Evolutionary conservation across 2,797 vertebrate species (phyloP).

Genomic region (Hydrolagus colliei): DNA sequence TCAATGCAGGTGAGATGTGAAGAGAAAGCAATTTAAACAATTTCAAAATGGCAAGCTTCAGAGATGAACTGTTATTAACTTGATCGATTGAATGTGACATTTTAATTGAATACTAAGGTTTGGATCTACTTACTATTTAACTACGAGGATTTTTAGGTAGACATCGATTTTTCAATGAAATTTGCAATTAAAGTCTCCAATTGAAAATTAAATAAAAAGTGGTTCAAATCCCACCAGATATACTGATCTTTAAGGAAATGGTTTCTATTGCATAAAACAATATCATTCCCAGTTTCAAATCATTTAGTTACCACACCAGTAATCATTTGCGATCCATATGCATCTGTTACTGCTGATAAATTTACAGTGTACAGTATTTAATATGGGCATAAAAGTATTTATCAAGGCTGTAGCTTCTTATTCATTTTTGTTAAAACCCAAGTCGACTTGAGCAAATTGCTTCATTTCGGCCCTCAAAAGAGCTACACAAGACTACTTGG

Average conservation of each 20-base stretch:
- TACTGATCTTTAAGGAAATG: neutral
- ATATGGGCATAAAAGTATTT: too few species aligned
- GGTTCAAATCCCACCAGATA: neutral
- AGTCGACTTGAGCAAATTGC: too few species aligned
- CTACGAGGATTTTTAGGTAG: neutral
- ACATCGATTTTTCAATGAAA: neutral
- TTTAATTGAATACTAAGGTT: constrained; percentile 7
- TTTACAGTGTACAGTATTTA: too few species aligned
- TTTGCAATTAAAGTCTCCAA: neutral
- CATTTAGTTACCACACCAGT: too few species aligned
- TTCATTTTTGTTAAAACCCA: too few species aligned
- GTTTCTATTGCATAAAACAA: too few species aligned
- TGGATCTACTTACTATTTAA: neutral
- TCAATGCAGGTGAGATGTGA: neutral
- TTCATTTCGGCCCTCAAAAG: too few species aligned
- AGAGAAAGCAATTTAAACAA: neutral
- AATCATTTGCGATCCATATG: too few species aligned
- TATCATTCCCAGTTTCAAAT: too few species aligned
- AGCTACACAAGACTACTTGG: too few species aligned
- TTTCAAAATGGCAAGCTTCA: neutral
- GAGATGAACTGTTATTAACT: neutral
- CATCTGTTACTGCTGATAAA: too few species aligned
- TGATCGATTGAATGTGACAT: neutral
- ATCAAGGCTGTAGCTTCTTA: too few species aligned
- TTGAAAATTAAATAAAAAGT: neutral